phyloP scores from a whole-genome alignment of 2,888 invertebrate species.

The Trichopoda pennipes region DNA sequence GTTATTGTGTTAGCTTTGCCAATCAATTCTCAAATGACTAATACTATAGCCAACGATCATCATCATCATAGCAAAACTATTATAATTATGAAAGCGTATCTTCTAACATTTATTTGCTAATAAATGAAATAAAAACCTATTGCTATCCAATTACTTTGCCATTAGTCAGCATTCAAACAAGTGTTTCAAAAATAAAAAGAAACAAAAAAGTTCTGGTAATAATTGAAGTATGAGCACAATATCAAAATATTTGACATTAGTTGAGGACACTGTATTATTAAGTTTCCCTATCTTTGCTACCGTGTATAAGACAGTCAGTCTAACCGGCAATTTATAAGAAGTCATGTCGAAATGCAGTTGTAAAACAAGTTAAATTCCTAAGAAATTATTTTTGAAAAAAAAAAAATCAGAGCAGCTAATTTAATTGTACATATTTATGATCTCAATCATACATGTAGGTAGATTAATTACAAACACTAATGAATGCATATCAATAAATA shows the following conservation, averaged over 20 bases:
- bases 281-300: background rate
- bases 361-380: constrained; percentile 53
- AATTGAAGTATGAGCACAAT: background rate
- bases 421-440: constrained; percentile 48
- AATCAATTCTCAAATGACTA: too few relatives aligned
- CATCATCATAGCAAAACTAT: too few relatives aligned
- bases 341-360: constrained; percentile 33
- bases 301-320: constrained; percentile 22
- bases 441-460: constrained; percentile 36
- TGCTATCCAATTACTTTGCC: too few relatives aligned
- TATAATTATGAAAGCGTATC: too few relatives aligned
- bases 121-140: too few relatives aligned
- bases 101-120: too few relatives aligned
- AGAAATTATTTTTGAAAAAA: constrained; percentile 52
- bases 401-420: constrained; percentile 34
- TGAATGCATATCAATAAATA: constrained; percentile 31
- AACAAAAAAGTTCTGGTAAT: too few relatives aligned
- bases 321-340: constrained; percentile 11
- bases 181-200: too few relatives aligned
- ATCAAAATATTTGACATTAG: background rate
- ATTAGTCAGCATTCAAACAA: too few relatives aligned
- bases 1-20: too few relatives aligned
- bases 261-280: constrained; percentile 1
- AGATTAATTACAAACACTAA: constrained; percentile 29
- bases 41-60: too few relatives aligned